phyloP scores from a whole-genome alignment of 1,140 invertebrate genomes.

The Melitaea cinxia region DNA sequence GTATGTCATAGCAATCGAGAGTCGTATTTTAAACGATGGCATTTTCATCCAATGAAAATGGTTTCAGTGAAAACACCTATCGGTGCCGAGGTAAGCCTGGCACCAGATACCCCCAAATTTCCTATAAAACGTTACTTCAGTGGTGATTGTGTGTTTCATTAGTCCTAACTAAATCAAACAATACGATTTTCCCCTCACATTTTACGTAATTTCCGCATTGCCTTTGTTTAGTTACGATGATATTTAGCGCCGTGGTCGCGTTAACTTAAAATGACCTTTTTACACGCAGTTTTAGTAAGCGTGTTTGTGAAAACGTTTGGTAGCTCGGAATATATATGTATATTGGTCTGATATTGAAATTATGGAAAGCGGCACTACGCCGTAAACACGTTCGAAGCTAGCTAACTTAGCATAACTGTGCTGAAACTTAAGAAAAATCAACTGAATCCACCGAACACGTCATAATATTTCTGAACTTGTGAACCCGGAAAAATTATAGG shows the following conservation, averaged over 20 bases:
- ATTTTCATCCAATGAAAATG: conserved; percentile 26
- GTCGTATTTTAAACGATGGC: conserved; percentile 19
- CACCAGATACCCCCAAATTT: conserved; percentile 24
- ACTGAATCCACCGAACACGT: conserved; percentile 24
- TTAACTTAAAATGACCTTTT: conserved; percentile 3
- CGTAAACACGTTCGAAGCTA: conserved; percentile 1
- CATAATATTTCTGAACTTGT: conserved; percentile 32
- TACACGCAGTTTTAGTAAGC: conserved; percentile 5
- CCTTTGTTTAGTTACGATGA: conserved; percentile 4
- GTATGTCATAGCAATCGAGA: conserved; percentile 17
- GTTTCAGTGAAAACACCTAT: conserved; percentile 32
- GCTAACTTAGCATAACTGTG: conserved; percentile 2
- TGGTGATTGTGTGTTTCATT: conserved; percentile 31
- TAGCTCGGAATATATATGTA: neutral
- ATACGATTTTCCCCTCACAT: conserved; percentile 21
- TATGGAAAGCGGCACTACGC: neutral
- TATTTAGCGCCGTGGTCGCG: neutral
- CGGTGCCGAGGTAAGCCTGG: conserved; percentile 29
- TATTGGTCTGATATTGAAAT: conserved; percentile 1
- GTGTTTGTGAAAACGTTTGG: neutral
- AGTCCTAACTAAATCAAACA: conserved; percentile 25
- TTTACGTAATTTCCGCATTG: conserved; percentile 26
- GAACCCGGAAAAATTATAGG: conserved; percentile 47
- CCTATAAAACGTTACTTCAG: conserved; percentile 25
- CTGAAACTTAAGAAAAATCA: conserved; percentile 26